A percentile compares a stretch with the other conserved stretches of the same genome.
Conservation (phyloP, 2,113 vertebrate species). For the Chiloscyllium plagiosum region DNA sequence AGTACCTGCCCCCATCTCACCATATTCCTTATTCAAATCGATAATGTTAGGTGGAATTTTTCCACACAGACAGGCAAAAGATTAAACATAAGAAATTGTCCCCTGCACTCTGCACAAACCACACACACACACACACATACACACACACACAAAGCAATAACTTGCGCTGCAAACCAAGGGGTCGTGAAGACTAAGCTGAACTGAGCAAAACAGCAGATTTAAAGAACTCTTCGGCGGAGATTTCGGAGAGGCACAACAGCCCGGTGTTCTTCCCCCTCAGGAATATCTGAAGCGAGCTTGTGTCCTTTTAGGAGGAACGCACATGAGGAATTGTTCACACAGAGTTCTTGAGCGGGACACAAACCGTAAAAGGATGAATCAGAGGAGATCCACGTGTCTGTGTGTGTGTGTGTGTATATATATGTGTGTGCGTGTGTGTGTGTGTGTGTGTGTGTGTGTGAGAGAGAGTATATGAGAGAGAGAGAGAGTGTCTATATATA, state of each 20-base stretch:
- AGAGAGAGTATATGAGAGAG: too few relatives aligned
- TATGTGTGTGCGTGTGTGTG: background rate
- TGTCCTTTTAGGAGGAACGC: background rate
- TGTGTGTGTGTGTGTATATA: background rate
- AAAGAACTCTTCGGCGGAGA: background rate
- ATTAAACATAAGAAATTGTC: background rate
- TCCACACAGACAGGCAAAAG: too few relatives aligned
- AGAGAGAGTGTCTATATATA: background rate
- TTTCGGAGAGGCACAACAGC: background rate
- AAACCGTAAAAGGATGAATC: background rate
- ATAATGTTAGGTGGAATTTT: too few relatives aligned
- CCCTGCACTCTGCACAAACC: too few relatives aligned
- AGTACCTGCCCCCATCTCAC: background rate
- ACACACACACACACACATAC: too few relatives aligned
- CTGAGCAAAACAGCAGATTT: background rate
- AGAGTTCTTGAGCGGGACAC: background rate
- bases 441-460: background rate
- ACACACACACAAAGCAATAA: background rate
- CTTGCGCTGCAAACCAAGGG: background rate
- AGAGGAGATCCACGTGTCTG: background rate
- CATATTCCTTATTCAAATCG: background rate
- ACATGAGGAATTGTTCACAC: background rate
- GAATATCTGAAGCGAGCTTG: background rate
- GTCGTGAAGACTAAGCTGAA: background rate
- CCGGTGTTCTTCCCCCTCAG: background rate